Evolutionary conservation across 2,797 vertebrate species (phyloP).

Genomic region (Hypotaenidia philippensis): DNA sequence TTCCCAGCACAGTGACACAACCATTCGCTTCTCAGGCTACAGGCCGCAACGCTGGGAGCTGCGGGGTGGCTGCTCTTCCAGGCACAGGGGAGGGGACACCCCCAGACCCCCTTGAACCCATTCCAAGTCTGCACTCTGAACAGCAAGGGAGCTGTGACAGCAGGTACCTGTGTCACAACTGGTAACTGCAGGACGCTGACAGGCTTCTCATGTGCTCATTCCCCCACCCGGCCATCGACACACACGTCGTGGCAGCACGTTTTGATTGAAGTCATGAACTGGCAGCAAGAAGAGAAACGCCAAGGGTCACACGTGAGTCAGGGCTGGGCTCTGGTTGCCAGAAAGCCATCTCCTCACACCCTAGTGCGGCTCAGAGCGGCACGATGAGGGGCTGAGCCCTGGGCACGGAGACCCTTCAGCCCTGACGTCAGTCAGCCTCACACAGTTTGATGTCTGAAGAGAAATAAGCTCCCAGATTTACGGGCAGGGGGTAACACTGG

Average conservation of each 20-base stretch:
- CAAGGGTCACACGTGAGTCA: accelerated
- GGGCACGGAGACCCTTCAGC: not conserved
- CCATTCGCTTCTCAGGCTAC: too few relatives aligned
- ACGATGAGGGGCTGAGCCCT: not conserved
- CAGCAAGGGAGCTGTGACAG: not conserved
- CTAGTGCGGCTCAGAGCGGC: not conserved
- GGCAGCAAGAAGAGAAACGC: not conserved
- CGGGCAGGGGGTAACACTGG: not conserved
- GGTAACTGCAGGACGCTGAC: not conserved
- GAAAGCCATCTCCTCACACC: not conserved
- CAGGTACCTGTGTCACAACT: accelerated
- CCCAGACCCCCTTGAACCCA: accelerated
- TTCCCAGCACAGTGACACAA: too few relatives aligned
- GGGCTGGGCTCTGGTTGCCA: not conserved
- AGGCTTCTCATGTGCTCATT: accelerated
- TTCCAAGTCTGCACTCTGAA: accelerated
- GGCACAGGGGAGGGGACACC: accelerated
- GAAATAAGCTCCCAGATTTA: not conserved
- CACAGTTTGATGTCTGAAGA: not conserved
- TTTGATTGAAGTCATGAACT: not conserved
- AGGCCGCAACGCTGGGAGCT: too few relatives aligned
- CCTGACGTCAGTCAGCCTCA: accelerated
- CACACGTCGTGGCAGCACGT: accelerated
- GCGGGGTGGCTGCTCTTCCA: not conserved
- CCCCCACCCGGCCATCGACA: not conserved